phyloP scores from a whole-genome alignment of 2,797 vertebrate species.

The Rhinichthys osculus region DNA sequence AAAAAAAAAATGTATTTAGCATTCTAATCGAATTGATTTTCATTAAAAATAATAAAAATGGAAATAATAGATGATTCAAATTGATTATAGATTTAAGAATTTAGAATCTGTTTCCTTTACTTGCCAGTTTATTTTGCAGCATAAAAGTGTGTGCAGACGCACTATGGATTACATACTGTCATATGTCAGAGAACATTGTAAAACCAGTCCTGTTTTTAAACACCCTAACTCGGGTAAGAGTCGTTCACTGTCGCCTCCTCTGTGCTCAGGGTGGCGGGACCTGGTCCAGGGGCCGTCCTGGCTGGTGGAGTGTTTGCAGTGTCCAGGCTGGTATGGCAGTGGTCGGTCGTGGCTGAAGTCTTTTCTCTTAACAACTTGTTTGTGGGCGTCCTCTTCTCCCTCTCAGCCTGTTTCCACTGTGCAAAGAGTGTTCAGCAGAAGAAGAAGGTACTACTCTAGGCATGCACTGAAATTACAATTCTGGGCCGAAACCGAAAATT shows the following conservation, averaged over 20 bases:
- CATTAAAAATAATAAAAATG: not conserved
- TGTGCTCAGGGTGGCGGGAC: conserved; percentile 89
- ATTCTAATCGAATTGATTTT: not conserved
- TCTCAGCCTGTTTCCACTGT: conserved; percentile 83
- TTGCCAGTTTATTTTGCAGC: not conserved
- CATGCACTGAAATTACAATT: not conserved
- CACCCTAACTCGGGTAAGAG: not conserved
- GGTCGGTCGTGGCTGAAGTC: conserved; percentile 94
- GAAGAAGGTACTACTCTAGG: conserved; percentile 83
- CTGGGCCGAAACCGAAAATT: not conserved
- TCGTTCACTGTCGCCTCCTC: conserved; percentile 10
- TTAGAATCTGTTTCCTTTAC: not conserved
- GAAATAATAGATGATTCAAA: not conserved
- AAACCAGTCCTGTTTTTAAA: not conserved
- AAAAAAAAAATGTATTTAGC: too few species aligned
- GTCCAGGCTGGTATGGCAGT: conserved; percentile 96
- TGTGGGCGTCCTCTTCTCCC: conserved; percentile 89
- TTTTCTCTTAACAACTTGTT: conserved; percentile 98
- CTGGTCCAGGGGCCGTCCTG: conserved; percentile 89
- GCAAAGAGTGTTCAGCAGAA: conserved; percentile 82
- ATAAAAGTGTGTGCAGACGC: not conserved
- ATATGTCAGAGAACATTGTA: not conserved
- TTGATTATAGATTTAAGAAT: not conserved
- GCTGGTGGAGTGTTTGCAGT: conserved; percentile 92
- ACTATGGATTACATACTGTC: too few species aligned